Evolutionary conservation across 2,113 vertebrate species (phyloP), one percentile per base, ranked within the genome.

Genomic region (Micromys minutus): DNA sequence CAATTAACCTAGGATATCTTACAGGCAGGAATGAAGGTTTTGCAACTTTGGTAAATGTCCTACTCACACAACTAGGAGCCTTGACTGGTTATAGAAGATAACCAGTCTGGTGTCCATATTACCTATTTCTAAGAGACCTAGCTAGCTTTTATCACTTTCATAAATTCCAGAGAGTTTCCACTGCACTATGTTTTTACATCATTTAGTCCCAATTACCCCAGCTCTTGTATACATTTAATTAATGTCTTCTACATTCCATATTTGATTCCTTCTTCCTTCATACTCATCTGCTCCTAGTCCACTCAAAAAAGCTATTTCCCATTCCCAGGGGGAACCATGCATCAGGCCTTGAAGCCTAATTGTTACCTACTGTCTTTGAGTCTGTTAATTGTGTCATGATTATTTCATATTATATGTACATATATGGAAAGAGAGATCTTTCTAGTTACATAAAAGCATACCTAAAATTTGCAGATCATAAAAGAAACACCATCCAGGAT

Each of bases 291-390:
- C 17, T n/a, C 3, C n/a, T n/a, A 39, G 36, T 71, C 17, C 36
- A 71, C n/a, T 8, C 7, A 71, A 3, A 39, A 69, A 69, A 71
- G n/a, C 36, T 71, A 39, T 71, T 71, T 71, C 17, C 36, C 36
- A n/a, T 71, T 71, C 36, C 36, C 69, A 39, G 7, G 36, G 69
- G 39, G 36, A 71, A 71, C 69, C 36, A 22, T 10, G 7, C 7
- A 9, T 39, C 3, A 19, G 1, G 0, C 9, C 36, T 10, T n/a
- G 13, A 36, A 17, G 0, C 17, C 16, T 71, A 0, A 2, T n/a
- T n/a, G 7, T 39, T n/a, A 9, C 69, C 17, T 21, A 39, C 1
- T 7, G 17, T 21, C 34, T 71, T 19, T 71, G 2, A 0, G 36
- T 9, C 36, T 39, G 36, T 71, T 36, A 13, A 71, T 71, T 71